phyloP scores from a whole-genome alignment of 2,797 vertebrate genomes.

The Mergus octosetaceus region DNA sequence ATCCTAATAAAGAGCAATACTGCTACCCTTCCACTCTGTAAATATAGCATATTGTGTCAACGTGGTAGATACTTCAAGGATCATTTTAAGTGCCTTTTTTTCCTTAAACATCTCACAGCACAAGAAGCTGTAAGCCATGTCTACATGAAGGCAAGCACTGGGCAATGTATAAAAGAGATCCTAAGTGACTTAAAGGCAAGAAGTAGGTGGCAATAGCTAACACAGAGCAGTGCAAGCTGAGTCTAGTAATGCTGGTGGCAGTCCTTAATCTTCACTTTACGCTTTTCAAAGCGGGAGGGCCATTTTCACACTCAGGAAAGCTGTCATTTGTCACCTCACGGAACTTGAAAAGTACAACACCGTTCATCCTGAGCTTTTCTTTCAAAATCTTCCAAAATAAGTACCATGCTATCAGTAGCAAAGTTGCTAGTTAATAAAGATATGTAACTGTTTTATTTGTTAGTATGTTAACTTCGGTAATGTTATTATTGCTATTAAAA shows the following conservation, averaged over 20 bases:
- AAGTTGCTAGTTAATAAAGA: background rate
- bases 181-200: background rate
- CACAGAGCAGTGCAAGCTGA: background rate
- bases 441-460: no score
- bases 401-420: background rate
- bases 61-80: background rate
- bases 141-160: background rate
- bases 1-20: background rate
- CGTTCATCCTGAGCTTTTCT: background rate
- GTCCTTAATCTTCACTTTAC: background rate
- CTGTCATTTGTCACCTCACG: background rate
- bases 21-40: background rate
- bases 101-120: fast-evolving
- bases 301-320: background rate
- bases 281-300: background rate
- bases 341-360: background rate
- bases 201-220: background rate
- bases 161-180: background rate
- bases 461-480: background rate
- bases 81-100: background rate
- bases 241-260: background rate
- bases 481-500: background rate
- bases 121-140: background rate
- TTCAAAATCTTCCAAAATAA: background rate
- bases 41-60: fast-evolving